Evolutionary conservation across 2,113 vertebrate genomes (phyloP), one percentile per base, ranked within the genome.

Genomic region (Crocuta crocuta): DNA sequence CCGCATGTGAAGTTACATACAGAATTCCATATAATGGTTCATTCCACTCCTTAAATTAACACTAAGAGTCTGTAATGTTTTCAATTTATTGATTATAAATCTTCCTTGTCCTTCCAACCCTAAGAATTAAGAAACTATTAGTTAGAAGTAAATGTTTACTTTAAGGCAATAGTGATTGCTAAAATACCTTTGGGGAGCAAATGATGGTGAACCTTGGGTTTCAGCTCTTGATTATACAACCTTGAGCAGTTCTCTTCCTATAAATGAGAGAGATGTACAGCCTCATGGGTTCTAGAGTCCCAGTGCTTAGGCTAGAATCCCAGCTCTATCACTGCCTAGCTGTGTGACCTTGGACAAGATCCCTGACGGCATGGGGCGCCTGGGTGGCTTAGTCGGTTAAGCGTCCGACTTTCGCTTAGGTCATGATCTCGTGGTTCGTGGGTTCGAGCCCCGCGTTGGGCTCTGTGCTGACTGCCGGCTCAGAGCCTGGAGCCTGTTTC

Each of bases 1-100:
- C 16, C 33, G 33, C 33, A 35, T 17, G 9, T 53, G 12, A 35
- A 58, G 63, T 50, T 74, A 80, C 28, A 16, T 6, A 39, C 23
- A n/a, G 63, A 91, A 84, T 68, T 45, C 43, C 48, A 58, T 1
- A 17, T 2, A 48, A 12, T 17, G 5, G 74, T 45, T 78, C 39
- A 21, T 89, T 94, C 93, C 68, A n/a, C 35, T 87, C 43, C 48
- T 87, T 66, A 35, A 90, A 63, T 92, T 81, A 94, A 92, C n/a
- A 8, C n/a, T 50, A 73, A 91, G 81, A 53, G 82, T 50, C 26
- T 12, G 45, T n/a, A 58, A 73, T 81, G 45, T 83, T 91, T 94
- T 66, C 43, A 94, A 11, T 81, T 43, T 88, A 81, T 73, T 70
- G 35, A 81, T 76, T 39, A n/a, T 16, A 70, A 78, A 43, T 61